Evolutionary conservation across 2,888 invertebrate genomes (phyloP).

Genomic region (Lasioglossum morio): DNA sequence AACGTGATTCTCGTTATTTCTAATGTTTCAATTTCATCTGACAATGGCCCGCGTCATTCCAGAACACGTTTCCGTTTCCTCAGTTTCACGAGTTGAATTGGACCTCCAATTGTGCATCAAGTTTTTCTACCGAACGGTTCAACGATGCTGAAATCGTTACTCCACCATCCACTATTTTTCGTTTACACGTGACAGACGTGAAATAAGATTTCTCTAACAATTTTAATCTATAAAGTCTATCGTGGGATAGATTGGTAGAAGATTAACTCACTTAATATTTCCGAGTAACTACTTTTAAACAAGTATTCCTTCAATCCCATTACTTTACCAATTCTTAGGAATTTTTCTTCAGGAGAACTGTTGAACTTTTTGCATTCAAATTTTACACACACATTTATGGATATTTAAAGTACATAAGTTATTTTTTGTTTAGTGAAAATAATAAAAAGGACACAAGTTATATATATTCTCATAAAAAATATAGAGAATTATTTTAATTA

Average conservation of each 20-base stretch:
- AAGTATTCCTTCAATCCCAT: neutral
- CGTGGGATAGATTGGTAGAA: neutral
- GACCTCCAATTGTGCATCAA: neutral
- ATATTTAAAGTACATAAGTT: no score
- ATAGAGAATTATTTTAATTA: no score
- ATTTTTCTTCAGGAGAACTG: neutral
- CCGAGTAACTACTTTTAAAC: neutral
- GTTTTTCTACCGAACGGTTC: neutral
- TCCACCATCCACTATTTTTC: neutral
- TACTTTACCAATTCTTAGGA: neutral
- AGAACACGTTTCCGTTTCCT: neutral
- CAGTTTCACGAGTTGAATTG: neutral
- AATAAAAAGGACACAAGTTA: neutral
- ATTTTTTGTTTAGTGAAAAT: neutral
- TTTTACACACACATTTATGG: no score
- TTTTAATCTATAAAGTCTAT: neutral
- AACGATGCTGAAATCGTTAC: constrained; percentile 10
- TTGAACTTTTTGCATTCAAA: neutral
- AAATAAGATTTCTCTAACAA: constrained; percentile 1
- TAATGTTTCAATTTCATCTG: neutral
- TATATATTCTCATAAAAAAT: neutral
- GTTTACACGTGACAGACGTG: neutral
- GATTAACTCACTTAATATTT: neutral
- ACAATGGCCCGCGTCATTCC: neutral
- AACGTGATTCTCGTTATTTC: neutral